These are phyloP conservation scores for Glaucomys volans DNA, from an alignment of 2,113 vertebrate species.

Conservation along the genomic window DNA sequence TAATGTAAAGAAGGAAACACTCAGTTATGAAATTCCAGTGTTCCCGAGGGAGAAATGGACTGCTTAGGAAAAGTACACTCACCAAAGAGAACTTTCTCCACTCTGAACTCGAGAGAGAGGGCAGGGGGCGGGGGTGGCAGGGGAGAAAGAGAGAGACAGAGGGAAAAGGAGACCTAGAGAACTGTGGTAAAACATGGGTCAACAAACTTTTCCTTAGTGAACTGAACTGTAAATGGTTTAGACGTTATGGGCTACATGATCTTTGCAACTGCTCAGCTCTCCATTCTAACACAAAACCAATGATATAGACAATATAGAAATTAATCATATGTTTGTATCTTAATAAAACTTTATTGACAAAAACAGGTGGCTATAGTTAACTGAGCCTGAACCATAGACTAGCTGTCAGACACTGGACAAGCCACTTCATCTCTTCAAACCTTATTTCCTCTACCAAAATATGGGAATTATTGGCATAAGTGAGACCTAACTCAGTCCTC, in stretches of 20 bases:
- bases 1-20: neutral
- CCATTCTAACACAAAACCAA: neutral
- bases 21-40: neutral
- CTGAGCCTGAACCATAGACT: neutral
- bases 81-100: neutral
- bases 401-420: neutral
- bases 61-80: neutral
- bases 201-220: neutral
- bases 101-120: neutral
- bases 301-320: neutral
- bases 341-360: conserved; percentile 47
- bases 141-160: neutral
- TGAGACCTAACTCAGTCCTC: neutral
- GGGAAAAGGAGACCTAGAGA: neutral
- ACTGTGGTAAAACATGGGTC: neutral
- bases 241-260: neutral
- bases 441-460: neutral
- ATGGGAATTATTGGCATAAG: neutral
- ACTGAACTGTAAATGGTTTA: neutral
- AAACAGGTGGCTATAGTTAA: neutral
- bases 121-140: no score
- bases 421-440: neutral
- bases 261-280: neutral
- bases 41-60: neutral
- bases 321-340: neutral